Conservation (phyloP, 2,797 vertebrate species). For the Peromyscus attwateri region DNA sequence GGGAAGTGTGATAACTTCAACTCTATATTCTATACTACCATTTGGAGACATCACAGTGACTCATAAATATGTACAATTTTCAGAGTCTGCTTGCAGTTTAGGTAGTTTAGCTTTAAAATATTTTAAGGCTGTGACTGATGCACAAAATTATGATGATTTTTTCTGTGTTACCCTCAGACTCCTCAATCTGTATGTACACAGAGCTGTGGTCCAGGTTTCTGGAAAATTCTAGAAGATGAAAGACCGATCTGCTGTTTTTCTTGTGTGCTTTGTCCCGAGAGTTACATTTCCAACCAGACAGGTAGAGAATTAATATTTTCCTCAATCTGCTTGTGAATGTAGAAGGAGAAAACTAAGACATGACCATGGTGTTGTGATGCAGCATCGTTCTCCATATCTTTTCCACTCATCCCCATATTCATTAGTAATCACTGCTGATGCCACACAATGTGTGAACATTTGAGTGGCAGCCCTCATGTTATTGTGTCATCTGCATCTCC, state of each 20-base stretch:
- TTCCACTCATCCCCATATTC: too few relatives aligned
- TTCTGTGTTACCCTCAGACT: not conserved
- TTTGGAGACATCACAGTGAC: not conserved
- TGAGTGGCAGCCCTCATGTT: too few relatives aligned
- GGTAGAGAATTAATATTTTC: not conserved
- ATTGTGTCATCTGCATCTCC: not conserved
- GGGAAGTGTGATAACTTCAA: not conserved
- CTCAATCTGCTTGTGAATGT: not conserved
- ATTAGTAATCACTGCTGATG: not conserved
- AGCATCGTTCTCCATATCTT: not conserved
- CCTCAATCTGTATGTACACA: conserved; percentile 8
- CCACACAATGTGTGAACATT: not conserved
- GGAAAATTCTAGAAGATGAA: not conserved
- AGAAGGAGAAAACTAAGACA: not conserved
- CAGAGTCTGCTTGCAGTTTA: not conserved
- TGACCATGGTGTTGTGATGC: not conserved
- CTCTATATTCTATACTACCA: too few relatives aligned
- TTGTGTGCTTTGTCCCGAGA: not conserved
- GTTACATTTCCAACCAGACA: conserved; percentile 2
- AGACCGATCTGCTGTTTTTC: not conserved
- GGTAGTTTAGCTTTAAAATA: not conserved
- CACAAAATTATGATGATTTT: not conserved
- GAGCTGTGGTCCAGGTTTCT: not conserved
- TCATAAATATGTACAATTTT: not conserved
- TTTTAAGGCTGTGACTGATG: not conserved